Evolutionary conservation across 2,797 vertebrate species (phyloP), one percentile per base, ranked within the genome.

Genomic region (Enteromius unitaeniatus): DNA sequence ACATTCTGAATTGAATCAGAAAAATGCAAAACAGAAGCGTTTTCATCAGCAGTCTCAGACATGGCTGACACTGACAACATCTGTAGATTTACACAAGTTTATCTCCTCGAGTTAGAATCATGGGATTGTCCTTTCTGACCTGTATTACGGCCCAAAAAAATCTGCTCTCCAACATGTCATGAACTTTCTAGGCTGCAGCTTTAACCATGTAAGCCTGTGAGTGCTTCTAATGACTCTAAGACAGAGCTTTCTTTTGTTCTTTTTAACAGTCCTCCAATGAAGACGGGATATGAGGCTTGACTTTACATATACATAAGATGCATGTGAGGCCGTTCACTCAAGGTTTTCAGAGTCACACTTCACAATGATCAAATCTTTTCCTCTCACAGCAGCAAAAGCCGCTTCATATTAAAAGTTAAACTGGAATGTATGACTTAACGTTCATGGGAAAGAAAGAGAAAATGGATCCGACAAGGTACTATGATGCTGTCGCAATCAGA

Each of bases 201-300:
- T 83, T 83, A 87, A 85, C 83, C 45, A 67, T 86, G 87, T 75
- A 85, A 87, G 85, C 84, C 83, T 87, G 81, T 83, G 89, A 89
- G 87, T 89, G 87, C 91, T 88, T 89, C 87, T 88, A 89, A 89
- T 79, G 75, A 87, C 83, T 62, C 37, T 51, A 7, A 79, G 75
- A 91, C 88, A 91, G 86, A 90, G 86, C 49, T 28, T 1, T 15
- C 68, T 67, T 87, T 88, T 90, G 87, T 89, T 55, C 86, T 84
- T 79, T 53, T 78, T 51, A 49, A 62, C 69, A 85, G 82, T 62
- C 55, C 15, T 19, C 76, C 83, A 78, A 72, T 82, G 53, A 85
- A 79, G 65, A 84, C 60, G 51, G 79, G 83, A 88, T 85, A 82
- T 82, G 37, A 87, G 77, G 60, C 67, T 21, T 88, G 83, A 88